A percentile compares a stretch with the other conserved stretches of the same genome.
Conservation (phyloP, 2,888 invertebrate genomes). For the Eilema caniola region DNA sequence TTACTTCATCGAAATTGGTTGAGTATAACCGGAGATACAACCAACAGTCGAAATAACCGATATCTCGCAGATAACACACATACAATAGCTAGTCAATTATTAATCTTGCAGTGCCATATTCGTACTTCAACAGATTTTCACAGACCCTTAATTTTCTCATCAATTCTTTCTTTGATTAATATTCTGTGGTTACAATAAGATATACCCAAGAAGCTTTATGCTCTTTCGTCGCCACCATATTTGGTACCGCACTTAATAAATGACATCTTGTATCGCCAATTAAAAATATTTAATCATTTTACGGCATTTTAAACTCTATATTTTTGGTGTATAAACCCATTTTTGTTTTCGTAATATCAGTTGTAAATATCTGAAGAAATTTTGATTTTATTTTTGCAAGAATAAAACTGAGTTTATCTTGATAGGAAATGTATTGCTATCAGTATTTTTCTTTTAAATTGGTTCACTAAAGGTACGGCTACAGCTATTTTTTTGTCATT, state of each 20-base stretch:
- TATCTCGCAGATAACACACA: too few relatives aligned
- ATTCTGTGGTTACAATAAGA: not conserved
- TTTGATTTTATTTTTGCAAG: not conserved
- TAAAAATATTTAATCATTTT: not conserved
- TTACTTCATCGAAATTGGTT: too few relatives aligned
- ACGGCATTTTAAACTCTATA: not conserved
- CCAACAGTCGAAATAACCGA: too few relatives aligned
- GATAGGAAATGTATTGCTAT: not conserved
- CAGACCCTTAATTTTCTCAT: not conserved
- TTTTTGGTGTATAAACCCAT: not conserved
- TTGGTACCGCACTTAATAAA: constrained; percentile 14
- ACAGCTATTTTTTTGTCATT: too few relatives aligned
- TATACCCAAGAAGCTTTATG: constrained; percentile 8
- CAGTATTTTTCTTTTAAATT: constrained; percentile 12
- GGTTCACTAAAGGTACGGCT: too few relatives aligned
- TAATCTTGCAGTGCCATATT: too few relatives aligned
- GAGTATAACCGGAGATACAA: too few relatives aligned
- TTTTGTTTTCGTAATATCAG: not conserved
- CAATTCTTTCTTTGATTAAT: constrained; percentile 5
- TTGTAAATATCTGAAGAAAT: not conserved
- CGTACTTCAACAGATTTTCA: not conserved
- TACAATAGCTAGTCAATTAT: too few relatives aligned
- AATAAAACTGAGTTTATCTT: constrained; percentile 1
- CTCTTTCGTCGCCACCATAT: constrained; percentile 7
- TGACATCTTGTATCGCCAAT: constrained; percentile 7